phyloP scores from a whole-genome alignment of 2,113 vertebrate species.

The Chitala chitala region DNA sequence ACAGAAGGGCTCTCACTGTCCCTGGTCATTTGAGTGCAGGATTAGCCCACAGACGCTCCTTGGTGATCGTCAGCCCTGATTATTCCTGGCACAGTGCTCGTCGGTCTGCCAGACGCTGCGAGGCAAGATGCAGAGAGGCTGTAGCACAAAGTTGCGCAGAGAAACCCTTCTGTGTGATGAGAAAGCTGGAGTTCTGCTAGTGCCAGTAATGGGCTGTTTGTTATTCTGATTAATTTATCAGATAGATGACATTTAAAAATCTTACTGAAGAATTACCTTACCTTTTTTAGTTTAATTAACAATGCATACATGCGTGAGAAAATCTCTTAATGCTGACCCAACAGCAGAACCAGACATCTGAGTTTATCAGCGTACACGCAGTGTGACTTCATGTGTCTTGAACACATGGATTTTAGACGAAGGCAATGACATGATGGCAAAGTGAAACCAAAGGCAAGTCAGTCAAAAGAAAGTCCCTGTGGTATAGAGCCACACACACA shows the following conservation, averaged over 20 bases:
- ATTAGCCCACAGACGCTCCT: constrained; percentile 25
- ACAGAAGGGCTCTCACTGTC: constrained; percentile 18
- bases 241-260: too few species aligned
- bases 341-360: too few species aligned
- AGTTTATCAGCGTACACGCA: too few species aligned
- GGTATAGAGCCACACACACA: not conserved
- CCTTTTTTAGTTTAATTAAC: too few species aligned
- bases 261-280: too few species aligned
- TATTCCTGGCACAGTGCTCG: constrained; percentile 21
- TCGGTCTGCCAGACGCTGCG: constrained; percentile 10
- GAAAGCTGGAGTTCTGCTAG: too few species aligned
- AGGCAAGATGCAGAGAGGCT: not conserved
- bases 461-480: not conserved
- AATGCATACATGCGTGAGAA: too few species aligned
- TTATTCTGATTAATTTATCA: too few species aligned
- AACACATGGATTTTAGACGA: not conserved
- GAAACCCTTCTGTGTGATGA: not conserved
- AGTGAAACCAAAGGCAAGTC: not conserved
- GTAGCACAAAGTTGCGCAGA: not conserved
- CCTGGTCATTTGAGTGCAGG: constrained; percentile 7
- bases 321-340: too few species aligned
- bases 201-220: too few species aligned
- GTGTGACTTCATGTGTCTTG: not conserved
- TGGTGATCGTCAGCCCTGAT: constrained; percentile 32
- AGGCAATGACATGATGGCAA: not conserved